Evolutionary conservation across 2,113 vertebrate species (phyloP), one percentile per base, ranked within the genome.

Genomic region (Cygnus buccinator): DNA sequence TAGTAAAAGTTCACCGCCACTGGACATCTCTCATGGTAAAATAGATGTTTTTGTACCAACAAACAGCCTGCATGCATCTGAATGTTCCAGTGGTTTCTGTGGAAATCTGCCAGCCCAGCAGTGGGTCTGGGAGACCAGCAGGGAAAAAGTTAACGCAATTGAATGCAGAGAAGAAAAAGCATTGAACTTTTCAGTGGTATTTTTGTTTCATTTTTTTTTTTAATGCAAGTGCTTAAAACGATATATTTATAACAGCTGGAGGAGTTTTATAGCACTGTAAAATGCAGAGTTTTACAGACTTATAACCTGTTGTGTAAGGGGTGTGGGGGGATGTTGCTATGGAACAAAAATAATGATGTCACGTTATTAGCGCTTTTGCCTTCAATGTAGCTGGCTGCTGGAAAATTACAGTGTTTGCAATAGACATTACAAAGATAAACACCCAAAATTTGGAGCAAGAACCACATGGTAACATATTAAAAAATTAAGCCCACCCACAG

Each of bases 161-260:
- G 92, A 94, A 91, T 79, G 80, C 67, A 76, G 89, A 84, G 84
- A 94, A 88, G 82, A 91, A 96, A 96, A 95, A 90, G 66, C 93
- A 82, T 79, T 96, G 74, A 95, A 95, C 78, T 96, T 95, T 97
- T 95, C 72, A 87, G 70, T 83, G 89, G 78, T 93, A 89, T 96
- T 96, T 93, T 91, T 84, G 76, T 95, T 94, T 94, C 84, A 0
- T 93, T 93, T 97, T 91, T 96, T 31, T 48, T 46, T 46, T 21
- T 84, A 96, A 97, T 96, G 92, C 82, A 79, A 95, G 91, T 1
- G 82, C 87, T 97, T 94, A 89, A 95, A 96, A 90, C 33, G 76
- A 87, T 96, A 79, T 95, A 96, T 89, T 97, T 95, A 97, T 96
- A 97, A 96, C 96, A 97, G 95, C 96, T 95, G 93, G 93, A 96